Conservation (phyloP, 2,797 vertebrate species). For the Phrynocephalus guinanensis region DNA sequence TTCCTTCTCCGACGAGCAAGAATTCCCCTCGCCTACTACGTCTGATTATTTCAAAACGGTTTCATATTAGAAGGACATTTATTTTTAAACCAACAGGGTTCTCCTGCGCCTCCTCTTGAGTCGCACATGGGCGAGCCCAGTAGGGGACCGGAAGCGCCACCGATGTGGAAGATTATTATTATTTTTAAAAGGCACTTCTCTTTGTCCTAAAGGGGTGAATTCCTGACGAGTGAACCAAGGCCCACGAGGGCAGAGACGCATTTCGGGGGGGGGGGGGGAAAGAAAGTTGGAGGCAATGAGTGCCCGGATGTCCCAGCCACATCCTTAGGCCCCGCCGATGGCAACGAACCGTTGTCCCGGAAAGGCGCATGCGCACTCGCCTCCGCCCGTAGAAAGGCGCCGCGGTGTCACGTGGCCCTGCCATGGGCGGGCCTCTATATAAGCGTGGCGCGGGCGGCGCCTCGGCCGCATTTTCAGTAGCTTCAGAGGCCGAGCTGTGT, state of each 20-base stretch:
- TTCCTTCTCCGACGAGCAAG: not conserved
- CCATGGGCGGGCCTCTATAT: conserved; percentile 31
- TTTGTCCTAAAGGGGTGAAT: too few relatives aligned
- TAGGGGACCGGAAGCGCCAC: not conserved
- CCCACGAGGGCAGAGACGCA: too few relatives aligned
- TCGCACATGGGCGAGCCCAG: not conserved
- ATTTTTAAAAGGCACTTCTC: not conserved
- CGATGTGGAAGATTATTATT: too few relatives aligned
- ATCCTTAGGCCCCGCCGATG: not conserved
- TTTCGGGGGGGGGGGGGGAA: not conserved
- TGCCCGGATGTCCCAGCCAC: not conserved
- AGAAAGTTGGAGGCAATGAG: not conserved
- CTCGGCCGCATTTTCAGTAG: conserved; percentile 36
- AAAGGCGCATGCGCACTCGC: not conserved
- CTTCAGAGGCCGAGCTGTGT: not conserved
- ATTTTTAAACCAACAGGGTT: too few relatives aligned
- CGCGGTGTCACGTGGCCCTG: not conserved
- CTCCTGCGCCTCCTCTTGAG: not conserved
- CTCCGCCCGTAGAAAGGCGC: too few relatives aligned
- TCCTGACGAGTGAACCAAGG: too few relatives aligned
- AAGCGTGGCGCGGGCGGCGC: conserved; percentile 30
- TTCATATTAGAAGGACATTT: too few relatives aligned
- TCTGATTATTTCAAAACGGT: too few relatives aligned
- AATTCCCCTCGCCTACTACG: too few relatives aligned
- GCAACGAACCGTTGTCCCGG: accelerated